Evolutionary conservation across 2,797 vertebrate species (phyloP).

Genomic region (Acanthornis magna): DNA sequence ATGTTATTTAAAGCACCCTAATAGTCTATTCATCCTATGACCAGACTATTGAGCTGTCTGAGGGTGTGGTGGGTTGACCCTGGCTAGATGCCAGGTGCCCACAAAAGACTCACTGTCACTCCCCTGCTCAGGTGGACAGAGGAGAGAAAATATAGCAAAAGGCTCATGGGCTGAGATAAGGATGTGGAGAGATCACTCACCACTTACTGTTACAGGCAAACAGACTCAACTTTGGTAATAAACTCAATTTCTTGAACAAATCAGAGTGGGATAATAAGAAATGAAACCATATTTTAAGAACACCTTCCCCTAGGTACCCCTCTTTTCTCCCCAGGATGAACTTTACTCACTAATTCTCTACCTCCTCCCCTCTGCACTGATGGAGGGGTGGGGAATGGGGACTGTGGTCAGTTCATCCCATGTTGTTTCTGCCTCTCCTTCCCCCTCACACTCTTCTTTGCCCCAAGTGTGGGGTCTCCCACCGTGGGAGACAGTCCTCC

Average conservation of each 20-base stretch:
- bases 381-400: neutral
- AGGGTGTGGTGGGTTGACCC: neutral
- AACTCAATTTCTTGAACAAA: neutral
- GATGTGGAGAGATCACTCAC: neutral
- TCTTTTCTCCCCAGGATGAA: neutral
- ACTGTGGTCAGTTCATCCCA: neutral
- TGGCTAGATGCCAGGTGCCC: neutral
- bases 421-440: neutral
- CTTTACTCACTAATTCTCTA: neutral
- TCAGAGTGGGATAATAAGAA: neutral
- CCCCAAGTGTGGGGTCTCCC: neutral
- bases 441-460: neutral
- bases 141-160: neutral
- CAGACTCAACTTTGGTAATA: neutral
- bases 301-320: neutral
- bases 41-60: neutral
- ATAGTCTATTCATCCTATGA: neutral
- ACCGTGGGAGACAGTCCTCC: neutral
- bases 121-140: neutral
- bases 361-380: neutral
- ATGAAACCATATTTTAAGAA: neutral
- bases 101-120: rapidly evolving
- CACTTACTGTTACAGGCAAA: neutral
- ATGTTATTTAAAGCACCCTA: neutral
- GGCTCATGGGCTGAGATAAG: neutral